Evolutionary conservation across 1,140 invertebrate genomes (phyloP).

Genomic region (Pseudomyrmex dendroicus): DNA sequence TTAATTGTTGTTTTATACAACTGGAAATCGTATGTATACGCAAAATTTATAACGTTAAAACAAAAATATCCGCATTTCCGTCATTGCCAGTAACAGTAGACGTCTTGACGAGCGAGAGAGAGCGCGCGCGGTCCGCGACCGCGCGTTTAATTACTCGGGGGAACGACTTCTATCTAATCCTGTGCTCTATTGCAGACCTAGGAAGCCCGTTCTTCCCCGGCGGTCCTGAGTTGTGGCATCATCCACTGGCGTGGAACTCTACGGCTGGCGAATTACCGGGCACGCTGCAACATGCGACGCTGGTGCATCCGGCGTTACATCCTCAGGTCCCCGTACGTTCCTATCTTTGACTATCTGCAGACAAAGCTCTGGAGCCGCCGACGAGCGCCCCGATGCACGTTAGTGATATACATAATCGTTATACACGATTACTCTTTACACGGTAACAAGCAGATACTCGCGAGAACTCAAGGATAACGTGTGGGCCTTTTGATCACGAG

Average conservation of each 20-base stretch:
- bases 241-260: slow-evolving; percentile 92
- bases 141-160: slow-evolving; percentile 46
- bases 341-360: slow-evolving; percentile 98
- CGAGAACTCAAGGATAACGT: slow-evolving; percentile 35
- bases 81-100: slow-evolving; percentile 24
- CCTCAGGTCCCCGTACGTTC: slow-evolving; percentile 98
- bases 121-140: background rate
- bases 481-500: background rate
- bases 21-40: too few species aligned
- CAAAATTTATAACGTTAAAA: background rate
- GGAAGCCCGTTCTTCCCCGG: slow-evolving; percentile 97
- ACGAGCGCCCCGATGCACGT: slow-evolving; percentile 86
- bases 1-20: too few species aligned
- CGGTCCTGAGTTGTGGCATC: slow-evolving; percentile 96
- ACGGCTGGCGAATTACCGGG: slow-evolving; percentile 93
- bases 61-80: background rate
- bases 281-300: slow-evolving; percentile 93
- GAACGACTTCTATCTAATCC: slow-evolving; percentile 56
- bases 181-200: slow-evolving; percentile 90
- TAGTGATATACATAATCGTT: slow-evolving; percentile 81
- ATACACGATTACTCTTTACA: slow-evolving; percentile 72
- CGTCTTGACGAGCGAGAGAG: slow-evolving; percentile 13
- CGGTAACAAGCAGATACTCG: slow-evolving; percentile 26
- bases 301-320: slow-evolving; percentile 97
- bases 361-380: slow-evolving; percentile 89